Conservation (phyloP, 1,140 invertebrate species). For the Camponotus floridanus region DNA sequence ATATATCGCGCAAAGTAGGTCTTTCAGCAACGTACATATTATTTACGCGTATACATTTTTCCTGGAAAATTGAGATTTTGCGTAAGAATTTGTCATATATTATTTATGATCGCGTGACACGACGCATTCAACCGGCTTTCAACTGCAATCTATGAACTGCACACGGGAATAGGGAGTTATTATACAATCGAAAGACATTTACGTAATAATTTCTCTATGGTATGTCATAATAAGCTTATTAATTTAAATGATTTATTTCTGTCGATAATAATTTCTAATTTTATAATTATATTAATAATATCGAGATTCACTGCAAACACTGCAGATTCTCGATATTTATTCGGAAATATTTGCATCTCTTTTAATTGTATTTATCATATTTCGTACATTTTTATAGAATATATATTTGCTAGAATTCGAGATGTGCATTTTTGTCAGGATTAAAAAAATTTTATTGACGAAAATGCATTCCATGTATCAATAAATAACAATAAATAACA, state of each 20-base stretch:
- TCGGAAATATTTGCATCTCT: slow-evolving; percentile 3
- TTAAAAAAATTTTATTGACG: neutral
- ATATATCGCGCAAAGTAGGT: slow-evolving; percentile 37
- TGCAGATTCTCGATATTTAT: slow-evolving; percentile 12
- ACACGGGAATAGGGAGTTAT: neutral
- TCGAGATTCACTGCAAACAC: neutral
- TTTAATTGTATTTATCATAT: neutral
- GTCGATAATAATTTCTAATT: neutral
- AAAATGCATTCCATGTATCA: neutral
- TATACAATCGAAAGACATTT: slow-evolving; percentile 40
- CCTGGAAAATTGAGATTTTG: slow-evolving; percentile 21
- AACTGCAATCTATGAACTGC: slow-evolving; percentile 2
- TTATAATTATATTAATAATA: too few species aligned
- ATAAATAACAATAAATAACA: slow-evolving; percentile 22
- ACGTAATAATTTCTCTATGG: slow-evolving; percentile 8
- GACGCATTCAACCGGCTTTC: neutral
- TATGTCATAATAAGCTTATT: neutral
- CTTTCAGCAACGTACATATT: neutral
- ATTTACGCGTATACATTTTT: neutral
- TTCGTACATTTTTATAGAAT: neutral
- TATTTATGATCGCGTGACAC: slow-evolving; percentile 26
- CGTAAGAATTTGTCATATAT: slow-evolving; percentile 10
- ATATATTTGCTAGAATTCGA: neutral
- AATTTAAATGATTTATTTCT: slow-evolving; percentile 15
- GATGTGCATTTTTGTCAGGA: neutral